Percentiles rank a stretch among this genome's conserved stretches.
phyloP scores from a whole-genome alignment of 2,797 vertebrate genomes.

The Borostomias antarcticus region DNA sequence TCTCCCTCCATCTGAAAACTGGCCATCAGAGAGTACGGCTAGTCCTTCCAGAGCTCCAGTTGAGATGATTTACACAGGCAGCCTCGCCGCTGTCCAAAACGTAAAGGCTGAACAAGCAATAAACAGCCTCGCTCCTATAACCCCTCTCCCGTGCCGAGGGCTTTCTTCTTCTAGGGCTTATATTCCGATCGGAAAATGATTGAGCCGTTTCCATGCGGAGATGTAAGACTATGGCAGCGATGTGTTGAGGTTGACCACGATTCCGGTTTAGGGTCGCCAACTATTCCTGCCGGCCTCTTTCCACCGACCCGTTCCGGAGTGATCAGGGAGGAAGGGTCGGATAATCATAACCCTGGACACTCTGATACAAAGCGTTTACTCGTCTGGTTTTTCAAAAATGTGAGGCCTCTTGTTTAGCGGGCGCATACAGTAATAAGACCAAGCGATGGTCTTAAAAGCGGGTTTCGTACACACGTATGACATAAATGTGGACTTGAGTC shows the following conservation, averaged over 20 bases:
- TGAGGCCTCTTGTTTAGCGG: too few relatives aligned
- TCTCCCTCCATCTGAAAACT: too few relatives aligned
- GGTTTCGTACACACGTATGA: too few relatives aligned
- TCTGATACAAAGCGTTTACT: not conserved
- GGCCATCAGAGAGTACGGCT: constrained; percentile 11
- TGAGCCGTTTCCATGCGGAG: constrained; percentile 37
- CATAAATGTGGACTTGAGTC: too few relatives aligned
- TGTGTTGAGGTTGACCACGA: constrained; percentile 36
- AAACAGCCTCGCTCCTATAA: constrained; percentile 25
- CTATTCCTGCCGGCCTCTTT: not conserved
- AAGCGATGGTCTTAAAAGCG: too few relatives aligned
- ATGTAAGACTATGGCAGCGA: constrained; percentile 31
- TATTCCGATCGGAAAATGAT: constrained; percentile 34
- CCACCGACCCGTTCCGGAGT: not conserved
- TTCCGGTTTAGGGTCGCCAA: constrained; percentile 20
- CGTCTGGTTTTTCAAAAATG: too few relatives aligned
- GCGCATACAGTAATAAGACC: too few relatives aligned
- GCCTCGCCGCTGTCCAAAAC: constrained; percentile 24
- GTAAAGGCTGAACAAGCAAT: constrained; percentile 40
- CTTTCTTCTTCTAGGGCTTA: too few relatives aligned
- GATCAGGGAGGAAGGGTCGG: not conserved
- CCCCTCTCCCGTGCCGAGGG: constrained; percentile 13
- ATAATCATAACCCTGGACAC: not conserved
- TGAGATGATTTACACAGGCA: constrained; percentile 29
- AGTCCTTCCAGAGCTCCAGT: constrained; percentile 23